These are phyloP conservation scores for Aphaenogaster ashmeadi DNA, from an alignment of 1,140 invertebrate species.

Conservation along the genomic window DNA sequence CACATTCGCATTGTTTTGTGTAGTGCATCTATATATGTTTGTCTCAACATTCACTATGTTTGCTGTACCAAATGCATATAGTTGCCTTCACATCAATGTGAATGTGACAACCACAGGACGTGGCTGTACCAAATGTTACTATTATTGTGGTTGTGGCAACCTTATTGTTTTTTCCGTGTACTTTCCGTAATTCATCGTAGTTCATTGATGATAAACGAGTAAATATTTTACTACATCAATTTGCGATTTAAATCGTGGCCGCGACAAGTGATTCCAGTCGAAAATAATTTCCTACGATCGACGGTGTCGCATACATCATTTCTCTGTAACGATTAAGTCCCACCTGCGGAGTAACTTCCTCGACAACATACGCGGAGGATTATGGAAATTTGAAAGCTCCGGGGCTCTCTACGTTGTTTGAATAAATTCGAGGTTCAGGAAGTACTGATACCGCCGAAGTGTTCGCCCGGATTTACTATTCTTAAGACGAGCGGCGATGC, in stretches of 20 bases:
- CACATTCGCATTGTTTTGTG: too few species aligned
- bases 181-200: neutral
- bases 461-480: slow-evolving; percentile 56
- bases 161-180: too few species aligned
- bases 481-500: slow-evolving; percentile 33
- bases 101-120: too few species aligned
- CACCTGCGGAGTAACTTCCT: slow-evolving; percentile 63
- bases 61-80: too few species aligned
- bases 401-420: slow-evolving; percentile 61
- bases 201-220: neutral
- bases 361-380: slow-evolving; percentile 67
- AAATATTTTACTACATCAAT: slow-evolving; percentile 1
- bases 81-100: too few species aligned
- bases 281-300: slow-evolving; percentile 39
- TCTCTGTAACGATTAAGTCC: slow-evolving; percentile 57
- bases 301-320: slow-evolving; percentile 34
- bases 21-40: too few species aligned
- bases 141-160: too few species aligned
- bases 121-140: too few species aligned
- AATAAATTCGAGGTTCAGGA: slow-evolving; percentile 66
- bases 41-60: too few species aligned
- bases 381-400: slow-evolving; percentile 69
- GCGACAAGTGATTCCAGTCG: neutral
- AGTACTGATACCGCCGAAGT: slow-evolving; percentile 46
- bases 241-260: slow-evolving; percentile 8